phyloP scores from a whole-genome alignment of 2,113 vertebrate species.

The Albula goreensis region DNA sequence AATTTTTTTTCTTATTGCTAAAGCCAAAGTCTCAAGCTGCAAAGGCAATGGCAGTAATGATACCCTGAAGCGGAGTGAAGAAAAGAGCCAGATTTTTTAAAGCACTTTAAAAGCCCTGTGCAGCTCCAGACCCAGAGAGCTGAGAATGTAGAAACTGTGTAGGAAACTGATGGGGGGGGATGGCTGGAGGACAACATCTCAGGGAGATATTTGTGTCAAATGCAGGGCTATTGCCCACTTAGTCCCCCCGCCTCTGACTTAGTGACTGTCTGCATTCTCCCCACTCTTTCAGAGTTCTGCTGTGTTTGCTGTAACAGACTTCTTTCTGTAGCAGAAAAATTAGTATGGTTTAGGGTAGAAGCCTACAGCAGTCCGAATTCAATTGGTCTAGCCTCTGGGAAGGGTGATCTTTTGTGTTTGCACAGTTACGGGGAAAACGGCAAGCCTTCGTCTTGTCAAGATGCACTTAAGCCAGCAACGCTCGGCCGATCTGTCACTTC shows the following conservation, averaged over 20 bases:
- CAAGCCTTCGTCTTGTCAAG: constrained; percentile 17
- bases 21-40: constrained; percentile 49
- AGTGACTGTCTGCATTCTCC: not conserved
- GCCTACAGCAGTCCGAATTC: not conserved
- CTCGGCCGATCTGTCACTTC: not conserved
- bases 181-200: constrained; percentile 39
- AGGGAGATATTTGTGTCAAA: constrained; percentile 51
- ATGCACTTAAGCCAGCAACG: constrained; percentile 11
- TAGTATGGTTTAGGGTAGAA: not conserved
- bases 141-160: constrained; percentile 32
- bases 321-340: not conserved
- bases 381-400: not conserved
- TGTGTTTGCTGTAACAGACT: not conserved
- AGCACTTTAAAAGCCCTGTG: constrained; percentile 54
- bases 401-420: not conserved
- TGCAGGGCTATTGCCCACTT: constrained; percentile 21
- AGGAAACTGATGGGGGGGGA: not conserved
- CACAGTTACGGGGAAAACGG: not conserved
- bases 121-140: constrained; percentile 36
- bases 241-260: not conserved
- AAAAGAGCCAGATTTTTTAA: constrained; percentile 24
- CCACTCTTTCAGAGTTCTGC: not conserved
- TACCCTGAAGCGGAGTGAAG: constrained; percentile 18
- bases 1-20: not conserved
- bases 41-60: constrained; percentile 35